Evolutionary conservation across 2,888 invertebrate species (phyloP).

Genomic region (Pandemis heparana): DNA sequence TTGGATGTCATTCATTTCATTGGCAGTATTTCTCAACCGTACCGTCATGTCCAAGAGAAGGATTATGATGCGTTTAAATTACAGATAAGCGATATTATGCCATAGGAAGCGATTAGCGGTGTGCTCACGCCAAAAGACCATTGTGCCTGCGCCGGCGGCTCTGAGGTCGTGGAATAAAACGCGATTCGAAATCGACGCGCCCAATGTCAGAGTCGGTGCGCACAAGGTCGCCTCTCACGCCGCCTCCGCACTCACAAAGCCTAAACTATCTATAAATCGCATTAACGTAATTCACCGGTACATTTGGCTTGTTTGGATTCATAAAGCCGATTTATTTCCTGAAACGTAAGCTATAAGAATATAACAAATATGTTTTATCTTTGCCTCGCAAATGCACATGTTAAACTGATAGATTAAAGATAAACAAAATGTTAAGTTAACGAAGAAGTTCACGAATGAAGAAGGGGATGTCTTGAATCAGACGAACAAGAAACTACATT

Average conservation of each 20-base stretch:
- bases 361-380: too few species aligned
- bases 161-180: conserved; percentile 62
- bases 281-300: conserved; percentile 54
- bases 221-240: conserved; percentile 78
- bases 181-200: conserved; percentile 69
- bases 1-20: background rate
- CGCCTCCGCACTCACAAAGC: conserved; percentile 60
- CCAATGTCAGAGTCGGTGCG: conserved; percentile 71
- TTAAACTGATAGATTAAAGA: too few species aligned
- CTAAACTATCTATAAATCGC: conserved; percentile 55
- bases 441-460: too few species aligned
- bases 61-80: conserved; percentile 8
- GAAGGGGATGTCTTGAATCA: too few species aligned
- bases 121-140: conserved; percentile 48
- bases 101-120: conserved; percentile 44
- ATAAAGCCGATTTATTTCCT: conserved; percentile 52
- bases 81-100: conserved; percentile 39
- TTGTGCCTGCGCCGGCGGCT: conserved; percentile 51
- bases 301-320: conserved; percentile 54
- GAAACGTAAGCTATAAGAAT: conserved; percentile 30
- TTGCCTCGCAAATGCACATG: background rate
- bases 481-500: background rate
- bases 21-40: background rate
- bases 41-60: background rate
- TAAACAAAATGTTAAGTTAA: too few species aligned